Percentiles rank a stretch among this genome's conserved stretches.
Conservation (phyloP, 2,113 vertebrate species). For the Sceloporus tristichus region DNA sequence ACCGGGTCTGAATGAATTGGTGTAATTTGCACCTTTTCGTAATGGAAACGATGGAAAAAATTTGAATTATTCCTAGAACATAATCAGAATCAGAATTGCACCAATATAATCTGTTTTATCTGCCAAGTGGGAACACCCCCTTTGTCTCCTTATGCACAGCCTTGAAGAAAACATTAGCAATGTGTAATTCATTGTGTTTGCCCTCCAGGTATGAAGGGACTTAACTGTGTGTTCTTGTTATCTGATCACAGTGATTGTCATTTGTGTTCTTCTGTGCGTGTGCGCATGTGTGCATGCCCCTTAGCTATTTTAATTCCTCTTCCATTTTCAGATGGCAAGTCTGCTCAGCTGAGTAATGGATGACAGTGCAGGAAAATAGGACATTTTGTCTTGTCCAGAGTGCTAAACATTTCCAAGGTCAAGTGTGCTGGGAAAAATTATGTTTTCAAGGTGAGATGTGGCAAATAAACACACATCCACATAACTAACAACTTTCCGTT, state of each 20-base stretch:
- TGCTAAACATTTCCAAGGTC: slow-evolving; percentile 68
- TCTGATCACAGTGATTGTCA: slow-evolving; percentile 59
- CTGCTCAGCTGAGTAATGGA: slow-evolving; percentile 44
- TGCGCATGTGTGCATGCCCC: no score
- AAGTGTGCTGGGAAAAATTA: background rate
- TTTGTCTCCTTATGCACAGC: background rate
- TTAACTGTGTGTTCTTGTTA: slow-evolving; percentile 56
- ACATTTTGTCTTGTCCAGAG: background rate
- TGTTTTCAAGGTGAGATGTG: slow-evolving; percentile 50
- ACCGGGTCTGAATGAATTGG: no score
- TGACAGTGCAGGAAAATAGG: slow-evolving; percentile 36
- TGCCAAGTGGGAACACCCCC: no score
- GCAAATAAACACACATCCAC: background rate
- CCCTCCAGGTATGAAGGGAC: slow-evolving; percentile 37
- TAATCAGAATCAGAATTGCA: no score
- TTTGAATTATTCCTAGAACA: no score
- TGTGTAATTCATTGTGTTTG: slow-evolving; percentile 53
- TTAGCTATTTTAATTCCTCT: background rate
- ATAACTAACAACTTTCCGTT: slow-evolving; percentile 4
- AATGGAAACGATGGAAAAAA: no score
- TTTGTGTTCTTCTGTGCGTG: slow-evolving; percentile 50
- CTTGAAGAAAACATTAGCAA: slow-evolving; percentile 39
- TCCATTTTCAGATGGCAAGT: background rate
- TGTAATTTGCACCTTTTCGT: no score
- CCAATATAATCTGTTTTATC: no score